These are phyloP conservation scores for Rhyzopertha dominica DNA, from an alignment of 1,140 invertebrate genomes.

Conservation along the genomic window DNA sequence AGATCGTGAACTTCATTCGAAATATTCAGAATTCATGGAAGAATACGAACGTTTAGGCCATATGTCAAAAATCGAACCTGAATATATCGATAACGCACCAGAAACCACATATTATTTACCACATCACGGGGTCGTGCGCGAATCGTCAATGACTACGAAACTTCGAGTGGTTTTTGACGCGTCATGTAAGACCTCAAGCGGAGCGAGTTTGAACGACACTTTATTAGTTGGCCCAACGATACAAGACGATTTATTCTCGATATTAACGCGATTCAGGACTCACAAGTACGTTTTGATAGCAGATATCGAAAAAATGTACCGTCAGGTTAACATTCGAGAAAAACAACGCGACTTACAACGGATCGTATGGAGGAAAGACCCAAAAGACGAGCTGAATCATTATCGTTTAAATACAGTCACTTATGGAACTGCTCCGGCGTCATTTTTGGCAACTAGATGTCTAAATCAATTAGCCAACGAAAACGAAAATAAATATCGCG, in stretches of 20 bases:
- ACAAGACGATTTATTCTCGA: conserved; percentile 25
- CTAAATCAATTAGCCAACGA: too few relatives aligned
- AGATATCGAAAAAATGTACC: too few relatives aligned
- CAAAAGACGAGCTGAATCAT: too few relatives aligned
- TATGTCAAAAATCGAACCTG: conserved; percentile 21
- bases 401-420: too few relatives aligned
- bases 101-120: conserved; percentile 33
- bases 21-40: conserved; percentile 18
- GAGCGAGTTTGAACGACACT: conserved; percentile 32
- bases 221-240: conserved; percentile 25
- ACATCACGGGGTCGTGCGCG: conserved; percentile 39
- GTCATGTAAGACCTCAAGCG: conserved; percentile 25
- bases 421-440: too few relatives aligned
- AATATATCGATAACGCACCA: conserved; percentile 1
- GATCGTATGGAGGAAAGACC: too few relatives aligned
- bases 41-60: conserved; percentile 24
- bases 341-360: too few relatives aligned
- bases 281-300: too few relatives aligned
- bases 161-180: conserved; percentile 39
- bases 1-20: conserved; percentile 1
- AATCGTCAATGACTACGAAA: conserved; percentile 30
- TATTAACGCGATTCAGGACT: too few relatives aligned
- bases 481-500: too few relatives aligned
- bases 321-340: too few relatives aligned
- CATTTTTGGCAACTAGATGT: too few relatives aligned